These are phyloP conservation scores for Hormaphis cornu DNA, from an alignment of 1,140 invertebrate genomes.

Conservation along the genomic window DNA sequence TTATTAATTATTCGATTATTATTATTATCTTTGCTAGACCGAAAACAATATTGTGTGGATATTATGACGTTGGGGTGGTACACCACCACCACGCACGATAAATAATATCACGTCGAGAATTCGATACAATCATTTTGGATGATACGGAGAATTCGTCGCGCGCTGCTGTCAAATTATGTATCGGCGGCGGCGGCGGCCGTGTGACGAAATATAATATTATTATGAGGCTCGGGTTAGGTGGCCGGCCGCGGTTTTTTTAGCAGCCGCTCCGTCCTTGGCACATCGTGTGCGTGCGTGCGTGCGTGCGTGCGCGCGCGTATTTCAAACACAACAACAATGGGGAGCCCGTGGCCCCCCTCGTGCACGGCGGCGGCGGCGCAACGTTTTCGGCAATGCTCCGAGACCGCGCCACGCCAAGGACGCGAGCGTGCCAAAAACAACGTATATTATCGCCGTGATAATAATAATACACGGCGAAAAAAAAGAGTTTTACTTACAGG, in stretches of 20 bases:
- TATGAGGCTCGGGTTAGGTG: constrained; percentile 21
- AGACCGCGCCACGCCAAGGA: constrained; percentile 5
- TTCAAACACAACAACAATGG: constrained; percentile 19
- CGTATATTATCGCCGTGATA: constrained; percentile 15
- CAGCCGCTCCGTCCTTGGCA: constrained; percentile 13
- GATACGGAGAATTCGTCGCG: constrained; percentile 3
- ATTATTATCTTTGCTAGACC: too few relatives aligned
- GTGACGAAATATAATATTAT: too few relatives aligned
- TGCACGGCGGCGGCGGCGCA: too few relatives aligned
- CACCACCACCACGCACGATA: too few relatives aligned
- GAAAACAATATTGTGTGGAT: too few relatives aligned
- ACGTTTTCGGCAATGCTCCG: constrained; percentile 21
- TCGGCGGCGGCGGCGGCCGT: background rate
- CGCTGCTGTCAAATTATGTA: background rate
- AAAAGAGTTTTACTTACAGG: too few relatives aligned
- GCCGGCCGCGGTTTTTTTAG: constrained; percentile 22
- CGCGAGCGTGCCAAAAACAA: constrained; percentile 21
- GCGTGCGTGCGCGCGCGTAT: background rate
- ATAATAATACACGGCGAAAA: constrained; percentile 1
- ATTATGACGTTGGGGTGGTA: too few relatives aligned
- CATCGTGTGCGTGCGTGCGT: background rate
- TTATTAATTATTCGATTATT: too few relatives aligned
- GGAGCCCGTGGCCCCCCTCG: constrained; percentile 13
- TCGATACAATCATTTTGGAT: constrained; percentile 2
- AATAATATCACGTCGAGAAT: too few relatives aligned